Evolutionary conservation across 2,888 invertebrate species (phyloP), one percentile per base, ranked within the genome.

Genomic region (Liopterus haemorrhoidalis): DNA sequence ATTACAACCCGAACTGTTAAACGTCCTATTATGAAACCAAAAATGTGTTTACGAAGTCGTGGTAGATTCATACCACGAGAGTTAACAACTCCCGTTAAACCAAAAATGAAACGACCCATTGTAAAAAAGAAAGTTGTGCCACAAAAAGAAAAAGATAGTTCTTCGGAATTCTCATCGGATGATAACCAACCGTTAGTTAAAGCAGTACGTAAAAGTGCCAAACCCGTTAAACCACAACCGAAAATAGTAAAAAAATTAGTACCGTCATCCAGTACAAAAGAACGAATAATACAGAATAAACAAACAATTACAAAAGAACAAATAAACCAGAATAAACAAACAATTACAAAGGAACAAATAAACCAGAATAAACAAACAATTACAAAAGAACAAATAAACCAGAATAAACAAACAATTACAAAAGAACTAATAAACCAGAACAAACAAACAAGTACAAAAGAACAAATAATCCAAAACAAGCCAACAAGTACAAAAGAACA

Each of bases 131-230:
- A 1, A 46, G 46, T 28, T 47, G 52, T 6, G 25, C 47, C 5
- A 53, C 43, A 35, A 44, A 40, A 46, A 32, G 52, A 51, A 36
- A 48, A 49, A 15, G 55, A 56, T 31, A 50, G 48, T 20, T 54
- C 53, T 1, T 59, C 59, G 12, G 68, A 69, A 41, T 75, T 73
- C 55, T 74, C 74, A 5, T 74, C 74, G 1, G 75, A 74, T 41
- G 75, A 75, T 54, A 73, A 75, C 52, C 70, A 73, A 54, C 74
- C 74, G 2, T 57, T 74, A 15, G 40, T 48, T 6, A 46, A 49
- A 44, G 37, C 48, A 9, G 20, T 46, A n/a, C 12, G 28, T 14
- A 28, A 28, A 28, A 28, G 11, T 15, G 15, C 11, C 28, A 28
- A n/a, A 28, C 12, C 11, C 14, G 12, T 36, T 14, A 50, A 51